Conservation (phyloP, 1,140 invertebrate genomes). For the Drosophila sturtevanti region DNA sequence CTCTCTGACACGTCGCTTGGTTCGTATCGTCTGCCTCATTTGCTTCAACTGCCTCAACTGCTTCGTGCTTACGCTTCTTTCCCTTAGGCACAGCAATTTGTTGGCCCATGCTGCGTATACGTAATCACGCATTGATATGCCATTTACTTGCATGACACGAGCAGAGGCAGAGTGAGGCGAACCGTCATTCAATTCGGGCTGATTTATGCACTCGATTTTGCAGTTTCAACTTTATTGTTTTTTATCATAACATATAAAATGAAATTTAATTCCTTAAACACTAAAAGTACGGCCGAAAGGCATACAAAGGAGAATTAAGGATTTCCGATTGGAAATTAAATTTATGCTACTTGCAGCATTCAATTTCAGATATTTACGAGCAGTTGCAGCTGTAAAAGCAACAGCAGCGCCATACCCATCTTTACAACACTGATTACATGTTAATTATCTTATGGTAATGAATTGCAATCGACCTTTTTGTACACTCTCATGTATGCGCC, state of each 20-base stretch:
- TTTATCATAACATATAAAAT: slow-evolving; percentile 33
- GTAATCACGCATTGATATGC: slow-evolving; percentile 79
- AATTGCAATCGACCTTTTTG: slow-evolving; percentile 58
- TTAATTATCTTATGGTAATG: slow-evolving; percentile 74
- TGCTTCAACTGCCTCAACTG: background rate
- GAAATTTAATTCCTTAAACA: slow-evolving; percentile 43
- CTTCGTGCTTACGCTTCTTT: background rate
- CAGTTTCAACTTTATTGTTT: slow-evolving; percentile 66
- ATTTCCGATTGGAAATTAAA: slow-evolving; percentile 48
- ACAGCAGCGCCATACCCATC: slow-evolving; percentile 34
- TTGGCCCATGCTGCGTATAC: slow-evolving; percentile 68
- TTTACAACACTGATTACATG: slow-evolving; percentile 75
- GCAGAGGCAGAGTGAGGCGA: slow-evolving; percentile 20
- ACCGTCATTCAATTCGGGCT: slow-evolving; percentile 27
- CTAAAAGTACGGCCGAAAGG: slow-evolving; percentile 15
- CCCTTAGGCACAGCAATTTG: slow-evolving; percentile 41
- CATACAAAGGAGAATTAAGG: slow-evolving; percentile 7
- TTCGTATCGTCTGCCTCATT: background rate
- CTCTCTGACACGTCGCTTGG: background rate
- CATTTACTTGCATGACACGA: slow-evolving; percentile 57
- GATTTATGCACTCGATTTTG: slow-evolving; percentile 72
- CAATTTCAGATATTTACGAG: slow-evolving; percentile 50
- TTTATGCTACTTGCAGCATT: slow-evolving; percentile 44
- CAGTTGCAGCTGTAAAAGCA: background rate
- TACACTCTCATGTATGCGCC: slow-evolving; percentile 11